Evolutionary conservation across 2,797 vertebrate species (phyloP), one percentile per base, ranked within the genome.

Genomic region (Erpetoichthys calabaricus): DNA sequence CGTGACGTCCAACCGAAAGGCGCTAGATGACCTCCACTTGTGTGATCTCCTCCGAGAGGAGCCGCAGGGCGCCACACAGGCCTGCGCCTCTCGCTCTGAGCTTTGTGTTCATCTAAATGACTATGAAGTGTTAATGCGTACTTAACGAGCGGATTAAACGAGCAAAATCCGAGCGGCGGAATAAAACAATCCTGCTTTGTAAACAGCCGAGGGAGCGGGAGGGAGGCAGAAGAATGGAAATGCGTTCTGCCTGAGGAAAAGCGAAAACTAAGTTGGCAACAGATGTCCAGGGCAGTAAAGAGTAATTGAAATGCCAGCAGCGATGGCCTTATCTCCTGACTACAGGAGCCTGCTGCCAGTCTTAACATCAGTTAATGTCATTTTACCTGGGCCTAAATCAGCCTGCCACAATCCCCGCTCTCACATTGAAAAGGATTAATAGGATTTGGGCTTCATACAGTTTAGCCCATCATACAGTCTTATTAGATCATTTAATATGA

Each of bases 271-370:
- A 67, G 68, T 65, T 72, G 63, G 79, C 84, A 82, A 84, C 83
- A 86, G 84, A 88, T 86, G 82, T 88, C 83, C 79, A 60, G 84
- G 83, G 82, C 86, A 88, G 82, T 83, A 86, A 84, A 86, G 83
- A 85, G 84, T 86, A 86, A 86, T 88, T 86, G 86, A 88, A 88
- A 88, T 86, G 84, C 85, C 86, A 88, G 81, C 82, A 85, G 84
- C 86, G 79, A 83, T 84, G 82, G 81, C 83, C 86, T 88, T 88
- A 88, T 88, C 86, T 86, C 79, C 68, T 70, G 72, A 74, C 78
- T 83, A 86, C 84, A 88, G 86, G 81, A 88, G 83, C 83, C 78
- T 76, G 78, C 83, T 85, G 85, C 78, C 80, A 82, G 82, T 83
- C 83, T 86, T 82, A 86, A 85, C 83, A 88, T 88, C 84, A 88